A percentile compares a stretch with the other conserved stretches of the same genome.
Conservation (phyloP, 2,888 invertebrate species). For the Papilio gigon region DNA sequence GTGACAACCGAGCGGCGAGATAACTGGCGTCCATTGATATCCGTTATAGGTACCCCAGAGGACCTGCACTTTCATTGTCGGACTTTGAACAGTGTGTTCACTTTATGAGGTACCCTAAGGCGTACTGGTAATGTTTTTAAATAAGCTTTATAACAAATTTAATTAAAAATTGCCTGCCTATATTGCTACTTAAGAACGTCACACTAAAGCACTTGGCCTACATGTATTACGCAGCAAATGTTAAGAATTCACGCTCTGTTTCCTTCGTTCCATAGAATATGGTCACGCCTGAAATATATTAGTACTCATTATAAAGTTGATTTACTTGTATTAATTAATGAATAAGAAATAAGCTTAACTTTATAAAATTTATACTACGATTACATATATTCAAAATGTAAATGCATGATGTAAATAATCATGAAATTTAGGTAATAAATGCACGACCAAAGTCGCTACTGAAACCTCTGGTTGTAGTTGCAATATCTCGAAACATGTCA, state of each 20-base stretch:
- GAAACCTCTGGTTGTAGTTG: no score
- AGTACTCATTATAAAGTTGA: not conserved
- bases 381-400: no score
- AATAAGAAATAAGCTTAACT: not conserved
- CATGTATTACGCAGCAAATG: conserved; percentile 15
- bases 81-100: not conserved
- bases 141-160: not conserved
- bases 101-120: no score
- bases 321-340: not conserved
- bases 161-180: not conserved
- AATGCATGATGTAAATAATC: no score
- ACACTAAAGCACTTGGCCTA: conserved; percentile 23
- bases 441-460: no score
- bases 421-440: no score
- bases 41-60: no score
- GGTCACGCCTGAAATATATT: not conserved
- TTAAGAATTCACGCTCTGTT: conserved; percentile 30
- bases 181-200: conserved; percentile 5
- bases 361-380: no score
- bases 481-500: no score
- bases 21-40: no score
- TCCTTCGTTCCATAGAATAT: conserved; percentile 12
- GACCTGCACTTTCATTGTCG: not conserved
- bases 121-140: not conserved
- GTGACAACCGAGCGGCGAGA: no score